A percentile compares a stretch with the other conserved stretches of the same genome.
phyloP scores from a whole-genome alignment of 2,888 invertebrate species.

The Archips xylosteana region DNA sequence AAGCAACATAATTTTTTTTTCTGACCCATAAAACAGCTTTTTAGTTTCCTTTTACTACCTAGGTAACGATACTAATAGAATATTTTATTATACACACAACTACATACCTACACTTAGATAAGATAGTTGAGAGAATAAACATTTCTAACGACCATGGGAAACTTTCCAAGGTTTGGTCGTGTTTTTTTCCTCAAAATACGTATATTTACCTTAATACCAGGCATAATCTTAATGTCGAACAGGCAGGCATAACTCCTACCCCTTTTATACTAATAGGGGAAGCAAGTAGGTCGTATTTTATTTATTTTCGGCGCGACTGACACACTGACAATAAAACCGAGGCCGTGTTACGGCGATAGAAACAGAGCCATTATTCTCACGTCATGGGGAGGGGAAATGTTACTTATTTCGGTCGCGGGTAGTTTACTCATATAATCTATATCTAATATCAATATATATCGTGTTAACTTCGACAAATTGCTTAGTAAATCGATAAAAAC shows the following conservation, averaged over 20 bases:
- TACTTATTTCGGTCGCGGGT: neutral
- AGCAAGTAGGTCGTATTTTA: slow-evolving; percentile 43
- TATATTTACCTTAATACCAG: neutral
- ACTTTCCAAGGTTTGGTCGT: neutral
- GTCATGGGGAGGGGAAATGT: slow-evolving; percentile 20
- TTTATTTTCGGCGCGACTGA: slow-evolving; percentile 43
- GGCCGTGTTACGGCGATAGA: slow-evolving; percentile 32
- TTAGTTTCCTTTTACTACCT: neutral
- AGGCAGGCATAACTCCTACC: slow-evolving; percentile 18
- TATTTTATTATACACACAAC: neutral
- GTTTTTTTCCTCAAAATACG: neutral
- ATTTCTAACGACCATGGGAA: neutral
- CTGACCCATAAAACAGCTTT: neutral
- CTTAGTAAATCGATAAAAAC: no score
- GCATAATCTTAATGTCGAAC: slow-evolving; percentile 23
- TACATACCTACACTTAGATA: neutral
- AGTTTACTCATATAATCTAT: neutral
- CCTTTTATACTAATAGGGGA: slow-evolving; percentile 41
- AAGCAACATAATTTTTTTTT: neutral
- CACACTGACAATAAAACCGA: slow-evolving; percentile 45
- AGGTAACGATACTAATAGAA: neutral
- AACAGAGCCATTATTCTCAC: slow-evolving; percentile 37
- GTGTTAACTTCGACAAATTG: no score
- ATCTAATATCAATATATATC: no score
- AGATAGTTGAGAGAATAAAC: neutral